Percentiles rank a stretch among this genome's conserved stretches.
Conservation (phyloP, 2,888 invertebrate genomes). For the Elgonia sp. region DNA sequence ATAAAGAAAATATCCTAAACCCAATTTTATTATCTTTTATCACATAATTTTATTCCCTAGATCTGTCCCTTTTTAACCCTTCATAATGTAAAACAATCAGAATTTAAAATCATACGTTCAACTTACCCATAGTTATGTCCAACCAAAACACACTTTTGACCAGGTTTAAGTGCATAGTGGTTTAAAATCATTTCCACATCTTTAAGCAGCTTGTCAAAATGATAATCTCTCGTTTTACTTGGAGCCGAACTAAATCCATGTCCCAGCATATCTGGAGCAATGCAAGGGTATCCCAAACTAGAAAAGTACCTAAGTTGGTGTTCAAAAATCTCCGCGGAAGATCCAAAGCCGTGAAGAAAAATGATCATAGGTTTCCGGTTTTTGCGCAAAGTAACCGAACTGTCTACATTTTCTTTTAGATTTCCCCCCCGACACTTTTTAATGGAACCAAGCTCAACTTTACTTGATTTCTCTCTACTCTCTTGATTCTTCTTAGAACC, state of each 20-base stretch:
- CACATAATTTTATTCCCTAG: background rate
- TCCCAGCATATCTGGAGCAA: slow-evolving; percentile 91
- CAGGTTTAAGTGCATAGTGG: slow-evolving; percentile 88
- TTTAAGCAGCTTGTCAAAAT: slow-evolving; percentile 88
- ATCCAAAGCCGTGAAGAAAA: slow-evolving; percentile 91
- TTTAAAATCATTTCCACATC: slow-evolving; percentile 89
- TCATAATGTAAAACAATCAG: no score
- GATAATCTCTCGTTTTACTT: slow-evolving; percentile 88
- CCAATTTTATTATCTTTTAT: no score
- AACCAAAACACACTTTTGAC: slow-evolving; percentile 89
- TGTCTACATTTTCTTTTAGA: slow-evolving; percentile 59
- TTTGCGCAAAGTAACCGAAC: slow-evolving; percentile 80
- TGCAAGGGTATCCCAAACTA: slow-evolving; percentile 89
- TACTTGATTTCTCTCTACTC: slow-evolving; percentile 39
- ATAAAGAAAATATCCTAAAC: no score
- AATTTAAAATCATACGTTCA: no score
- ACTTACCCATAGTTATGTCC: slow-evolving; percentile 91
- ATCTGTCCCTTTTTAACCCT: no score
- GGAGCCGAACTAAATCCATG: slow-evolving; percentile 91
- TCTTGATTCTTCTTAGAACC: slow-evolving; percentile 65
- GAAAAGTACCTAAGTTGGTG: slow-evolving; percentile 89
- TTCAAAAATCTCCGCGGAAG: slow-evolving; percentile 90
- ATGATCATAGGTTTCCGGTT: slow-evolving; percentile 88
- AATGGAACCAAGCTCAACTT: slow-evolving; percentile 80
- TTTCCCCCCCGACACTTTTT: slow-evolving; percentile 71